These are phyloP conservation scores for Hymenochirus boettgeri DNA, from an alignment of 2,113 vertebrate species.

Conservation along the genomic window DNA sequence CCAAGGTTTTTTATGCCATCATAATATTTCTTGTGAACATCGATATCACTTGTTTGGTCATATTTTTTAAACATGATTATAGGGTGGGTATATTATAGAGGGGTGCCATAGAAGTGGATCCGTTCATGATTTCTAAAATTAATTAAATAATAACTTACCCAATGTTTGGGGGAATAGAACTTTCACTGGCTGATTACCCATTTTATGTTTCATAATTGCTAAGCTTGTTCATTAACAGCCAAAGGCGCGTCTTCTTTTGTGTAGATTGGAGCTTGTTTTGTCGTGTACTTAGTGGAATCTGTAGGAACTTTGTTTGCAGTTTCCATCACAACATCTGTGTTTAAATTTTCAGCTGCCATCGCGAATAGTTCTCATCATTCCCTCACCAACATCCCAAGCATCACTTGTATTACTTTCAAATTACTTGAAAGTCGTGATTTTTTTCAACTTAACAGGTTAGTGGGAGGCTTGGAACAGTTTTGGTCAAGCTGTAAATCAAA, in stretches of 20 bases:
- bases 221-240: slow-evolving; percentile 42
- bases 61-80: too few relatives aligned
- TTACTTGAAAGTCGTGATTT: slow-evolving; percentile 92
- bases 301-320: slow-evolving; percentile 89
- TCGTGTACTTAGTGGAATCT: slow-evolving; percentile 87
- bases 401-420: slow-evolving; percentile 97
- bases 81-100: too few relatives aligned
- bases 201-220: slow-evolving; percentile 67
- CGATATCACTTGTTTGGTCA: too few relatives aligned
- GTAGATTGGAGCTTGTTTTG: slow-evolving; percentile 62
- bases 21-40: too few relatives aligned
- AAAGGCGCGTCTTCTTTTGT: slow-evolving; percentile 40
- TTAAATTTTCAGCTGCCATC: slow-evolving; percentile 90
- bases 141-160: too few relatives aligned
- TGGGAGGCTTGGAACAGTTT: slow-evolving; percentile 64
- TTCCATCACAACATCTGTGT: slow-evolving; percentile 94
- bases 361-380: slow-evolving; percentile 89
- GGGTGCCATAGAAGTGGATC: too few relatives aligned
- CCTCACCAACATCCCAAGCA: slow-evolving; percentile 91
- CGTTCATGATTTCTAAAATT: too few relatives aligned
- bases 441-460: slow-evolving; percentile 82
- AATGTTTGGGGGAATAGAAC: slow-evolving; percentile 58
- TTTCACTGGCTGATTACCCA: slow-evolving; percentile 91
- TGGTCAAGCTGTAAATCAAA: slow-evolving; percentile 55
- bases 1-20: too few relatives aligned